Evolutionary conservation across 2,797 vertebrate genomes (phyloP).

Genomic region (Gymnoscopelus microlampas): DNA sequence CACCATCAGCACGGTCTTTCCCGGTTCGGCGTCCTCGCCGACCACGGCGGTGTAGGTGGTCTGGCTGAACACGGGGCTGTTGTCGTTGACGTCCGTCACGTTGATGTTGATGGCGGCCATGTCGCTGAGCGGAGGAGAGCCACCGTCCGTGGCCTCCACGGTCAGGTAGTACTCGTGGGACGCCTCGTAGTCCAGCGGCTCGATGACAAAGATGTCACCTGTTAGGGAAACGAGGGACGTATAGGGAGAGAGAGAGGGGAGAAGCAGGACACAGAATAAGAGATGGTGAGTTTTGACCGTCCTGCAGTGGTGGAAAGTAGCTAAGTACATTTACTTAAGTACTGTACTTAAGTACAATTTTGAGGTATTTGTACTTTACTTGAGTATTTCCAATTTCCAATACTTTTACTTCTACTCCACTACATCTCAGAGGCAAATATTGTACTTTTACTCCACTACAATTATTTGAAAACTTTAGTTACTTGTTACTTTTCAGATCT

Average conservation of each 20-base stretch:
- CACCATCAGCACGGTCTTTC: slow-evolving; percentile 88
- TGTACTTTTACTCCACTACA: no score
- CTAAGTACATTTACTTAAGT: no score
- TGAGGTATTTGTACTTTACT: no score
- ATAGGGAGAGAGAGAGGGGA: background rate
- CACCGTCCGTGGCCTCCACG: slow-evolving; percentile 93
- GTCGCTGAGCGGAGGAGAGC: slow-evolving; percentile 91
- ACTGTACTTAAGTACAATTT: no score
- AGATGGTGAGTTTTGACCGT: no score
- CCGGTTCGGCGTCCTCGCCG: slow-evolving; percentile 90
- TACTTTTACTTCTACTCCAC: no score
- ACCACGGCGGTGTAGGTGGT: slow-evolving; percentile 90
- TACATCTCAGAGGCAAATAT: no score
- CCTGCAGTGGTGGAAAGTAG: no score
- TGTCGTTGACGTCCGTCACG: slow-evolving; percentile 95
- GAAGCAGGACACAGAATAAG: no score
- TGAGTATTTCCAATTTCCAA: no score
- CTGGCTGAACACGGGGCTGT: slow-evolving; percentile 91
- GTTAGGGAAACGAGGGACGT: background rate
- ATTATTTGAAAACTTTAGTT: no score
- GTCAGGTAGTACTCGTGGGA: slow-evolving; percentile 95
- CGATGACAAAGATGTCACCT: slow-evolving; percentile 94
- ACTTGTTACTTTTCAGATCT: no score
- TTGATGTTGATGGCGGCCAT: slow-evolving; percentile 95
- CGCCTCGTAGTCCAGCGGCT: slow-evolving; percentile 91